A percentile compares a stretch with the other conserved stretches of the same genome.
Evolutionary conservation across 2,888 invertebrate genomes (phyloP).

Genomic region (Cephus runcator): DNA sequence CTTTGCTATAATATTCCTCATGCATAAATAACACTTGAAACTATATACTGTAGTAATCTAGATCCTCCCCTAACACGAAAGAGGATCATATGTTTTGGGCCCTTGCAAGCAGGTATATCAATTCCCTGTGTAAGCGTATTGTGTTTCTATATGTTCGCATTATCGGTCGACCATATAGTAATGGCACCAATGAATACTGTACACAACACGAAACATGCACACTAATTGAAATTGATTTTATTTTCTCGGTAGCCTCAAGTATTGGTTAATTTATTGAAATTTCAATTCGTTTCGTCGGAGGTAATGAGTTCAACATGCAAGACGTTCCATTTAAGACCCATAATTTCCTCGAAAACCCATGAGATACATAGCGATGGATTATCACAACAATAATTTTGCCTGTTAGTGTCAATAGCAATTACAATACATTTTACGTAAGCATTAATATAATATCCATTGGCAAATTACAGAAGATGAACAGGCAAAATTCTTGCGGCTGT

Average conservation of each 20-base stretch:
- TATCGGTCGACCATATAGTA: constrained; percentile 19
- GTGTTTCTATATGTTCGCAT: constrained; percentile 14
- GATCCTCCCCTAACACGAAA: neutral
- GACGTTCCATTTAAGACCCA: constrained; percentile 10
- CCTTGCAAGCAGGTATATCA: constrained; percentile 20
- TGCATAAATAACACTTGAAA: neutral
- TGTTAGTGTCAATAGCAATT: neutral
- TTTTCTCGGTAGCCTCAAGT: constrained; percentile 18
- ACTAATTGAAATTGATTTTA: constrained; percentile 46
- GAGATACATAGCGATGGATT: neutral
- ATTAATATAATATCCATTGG: neutral
- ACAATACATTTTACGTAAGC: neutral
- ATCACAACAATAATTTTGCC: neutral
- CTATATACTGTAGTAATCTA: neutral
- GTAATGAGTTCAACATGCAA: constrained; percentile 38
- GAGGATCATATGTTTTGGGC: constrained; percentile 4
- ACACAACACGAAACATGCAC: constrained; percentile 61
- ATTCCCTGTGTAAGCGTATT: constrained; percentile 46
- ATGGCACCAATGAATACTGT: constrained; percentile 50
- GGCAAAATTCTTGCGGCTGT: constrained; percentile 38
- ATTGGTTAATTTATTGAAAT: constrained; percentile 37
- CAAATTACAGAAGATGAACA: constrained; percentile 12
- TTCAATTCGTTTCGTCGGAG: constrained; percentile 39
- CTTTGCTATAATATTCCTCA: neutral
- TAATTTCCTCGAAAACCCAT: neutral